Percentiles rank a stretch among this genome's conserved stretches.
Conservation (phyloP, 1,140 invertebrate species). For the Meloidogyne hapla region DNA sequence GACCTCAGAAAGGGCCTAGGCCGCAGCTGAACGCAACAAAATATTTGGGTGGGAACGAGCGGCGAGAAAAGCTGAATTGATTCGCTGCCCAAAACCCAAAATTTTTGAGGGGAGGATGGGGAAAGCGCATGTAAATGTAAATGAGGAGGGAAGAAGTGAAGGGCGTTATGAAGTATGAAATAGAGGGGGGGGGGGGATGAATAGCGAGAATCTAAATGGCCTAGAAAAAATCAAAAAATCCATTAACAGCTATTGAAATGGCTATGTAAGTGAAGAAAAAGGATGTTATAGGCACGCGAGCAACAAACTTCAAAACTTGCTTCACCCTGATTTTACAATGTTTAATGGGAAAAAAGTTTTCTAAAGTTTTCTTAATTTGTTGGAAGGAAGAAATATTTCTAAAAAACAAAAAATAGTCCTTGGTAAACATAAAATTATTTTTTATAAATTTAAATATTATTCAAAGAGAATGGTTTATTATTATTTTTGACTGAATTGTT, state of each 20-base stretch:
- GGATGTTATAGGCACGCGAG: not conserved
- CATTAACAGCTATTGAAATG: not conserved
- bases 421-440: not conserved
- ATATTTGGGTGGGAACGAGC: not conserved
- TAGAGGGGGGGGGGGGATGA: not conserved
- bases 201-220: slow-evolving; percentile 5
- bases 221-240: not conserved
- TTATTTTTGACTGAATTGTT: not conserved
- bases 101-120: not conserved
- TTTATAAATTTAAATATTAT: not conserved
- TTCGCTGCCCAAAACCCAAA: not conserved
- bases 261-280: not conserved
- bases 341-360: slow-evolving; percentile 3
- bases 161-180: not conserved
- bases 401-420: not conserved
- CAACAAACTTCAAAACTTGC: not conserved
- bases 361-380: not conserved
- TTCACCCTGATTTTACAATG: not conserved
- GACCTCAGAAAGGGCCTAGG: not conserved
- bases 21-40: slow-evolving; percentile 4
- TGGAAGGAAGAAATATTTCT: not conserved
- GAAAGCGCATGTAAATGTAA: not conserved
- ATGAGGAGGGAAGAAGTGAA: not conserved
- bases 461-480: not conserved
- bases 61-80: slow-evolving; percentile 1